Evolutionary conservation across 2,113 vertebrate genomes (phyloP).

Genomic region (Myrmecophaga tridactyla): DNA sequence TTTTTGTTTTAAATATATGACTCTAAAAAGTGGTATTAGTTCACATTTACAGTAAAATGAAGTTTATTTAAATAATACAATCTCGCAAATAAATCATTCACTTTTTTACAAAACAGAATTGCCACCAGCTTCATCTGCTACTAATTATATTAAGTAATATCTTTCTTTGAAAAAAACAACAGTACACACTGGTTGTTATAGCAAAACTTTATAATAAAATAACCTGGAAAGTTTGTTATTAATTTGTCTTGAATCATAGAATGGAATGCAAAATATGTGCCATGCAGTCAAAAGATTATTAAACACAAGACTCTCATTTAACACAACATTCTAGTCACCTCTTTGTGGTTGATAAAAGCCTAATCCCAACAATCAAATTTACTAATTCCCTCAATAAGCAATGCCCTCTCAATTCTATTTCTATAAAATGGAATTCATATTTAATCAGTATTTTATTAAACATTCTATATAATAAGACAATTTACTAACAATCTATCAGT

Average conservation of each 20-base stretch:
- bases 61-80: conserved; percentile 15
- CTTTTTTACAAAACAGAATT: conserved; percentile 20
- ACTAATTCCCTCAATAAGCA: neutral
- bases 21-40: conserved; percentile 25
- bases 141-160: conserved; percentile 65
- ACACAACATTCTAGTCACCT: conserved; percentile 33
- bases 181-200: conserved; percentile 12
- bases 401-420: neutral
- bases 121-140: conserved; percentile 21
- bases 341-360: conserved; percentile 46
- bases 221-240: conserved; percentile 43
- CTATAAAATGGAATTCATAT: conserved; percentile 53
- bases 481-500: neutral
- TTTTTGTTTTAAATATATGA: conserved; percentile 14
- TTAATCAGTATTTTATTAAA: conserved; percentile 4
- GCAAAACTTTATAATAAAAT: conserved; percentile 48
- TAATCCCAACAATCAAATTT: conserved; percentile 35
- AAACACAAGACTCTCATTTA: conserved; percentile 55
- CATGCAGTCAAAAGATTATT: conserved; percentile 36
- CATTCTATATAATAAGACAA: neutral
- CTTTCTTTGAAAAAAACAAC: conserved; percentile 53
- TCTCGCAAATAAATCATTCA: neutral
- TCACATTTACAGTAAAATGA: conserved; percentile 34
- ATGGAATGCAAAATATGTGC: conserved; percentile 30
- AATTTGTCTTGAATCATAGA: conserved; percentile 43